Base-by-base conservation (phyloP, 2,113 vertebrate genomes). In the Larimichthys polyactis region DNA sequence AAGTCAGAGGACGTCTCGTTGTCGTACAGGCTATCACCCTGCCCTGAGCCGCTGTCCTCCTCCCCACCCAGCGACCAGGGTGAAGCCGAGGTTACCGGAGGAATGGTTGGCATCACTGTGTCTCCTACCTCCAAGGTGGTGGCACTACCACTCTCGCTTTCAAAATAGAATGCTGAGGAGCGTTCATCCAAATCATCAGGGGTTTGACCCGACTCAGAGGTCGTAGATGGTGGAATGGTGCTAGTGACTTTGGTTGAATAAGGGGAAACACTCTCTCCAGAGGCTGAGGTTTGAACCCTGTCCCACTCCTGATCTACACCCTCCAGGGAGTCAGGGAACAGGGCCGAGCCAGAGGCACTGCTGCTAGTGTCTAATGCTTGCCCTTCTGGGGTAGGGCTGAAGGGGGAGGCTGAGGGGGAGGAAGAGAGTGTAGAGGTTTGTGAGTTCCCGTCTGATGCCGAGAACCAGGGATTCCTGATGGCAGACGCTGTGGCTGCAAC, bases 1-100 rank as follows among this genome's bases (percentile, higher is more conserved):
- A 99, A 98, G 96, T 98, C 97, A 90, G 97, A 97, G 78, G 97
- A 97, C 1, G 96, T 98, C 94, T 99, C 97, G 0, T 97, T 98
- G 95, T 99, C 97, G n/a, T 95, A 97, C 90, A 96, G 94, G 92
- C 93, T 95, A 86, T 97, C 97, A 80, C 94, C 95, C 91, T 96
- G 97, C 73, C 97, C 97, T 85, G 97, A 99, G 90, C 97, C 97
- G 60, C 97, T 98, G 89, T 97, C 96, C 92, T 97, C 97, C 77
- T 97, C 96, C 58, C 87, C 94, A 63, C 96, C 95, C 89, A 95
- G 80, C 24, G 93, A 91, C 96, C 96, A 96, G 67, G 95, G 91
- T 43, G 94, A 92, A 79, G 95, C 89, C n/a, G 91, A 91, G 71
- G 84, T 70, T 65, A 87, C 81, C 86, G 90, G 78, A 83, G 94